Base-by-base conservation (phyloP, 2,797 vertebrate species). In the Falco berigora region DNA sequence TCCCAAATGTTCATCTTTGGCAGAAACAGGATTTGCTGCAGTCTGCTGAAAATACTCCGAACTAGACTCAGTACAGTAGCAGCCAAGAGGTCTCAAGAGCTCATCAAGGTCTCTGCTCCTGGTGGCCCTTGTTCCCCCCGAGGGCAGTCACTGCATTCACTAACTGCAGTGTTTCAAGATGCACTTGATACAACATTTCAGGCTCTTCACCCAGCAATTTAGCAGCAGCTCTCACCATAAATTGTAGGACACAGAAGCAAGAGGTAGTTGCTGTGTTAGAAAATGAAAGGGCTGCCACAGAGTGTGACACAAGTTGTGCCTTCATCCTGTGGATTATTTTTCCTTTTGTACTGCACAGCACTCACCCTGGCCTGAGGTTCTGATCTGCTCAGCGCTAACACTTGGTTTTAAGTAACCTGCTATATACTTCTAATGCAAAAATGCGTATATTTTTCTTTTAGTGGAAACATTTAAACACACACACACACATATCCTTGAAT, bases 91-190 rank as follows among this genome's bases (percentile, higher is more conserved):
- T 42, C 40, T 42, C 40, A 42, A 14, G 11, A 32, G 46, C n/a
- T 76, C 44, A 52, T 47, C 27, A 49, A 52, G 34, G 36, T 50
- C 40, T 46, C 66, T 61, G 34, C 30, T 69, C 61, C 50, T 80
- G 40, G 36, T 14, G 20, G 46, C 16, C 28, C 18, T 53, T 34
- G 21, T 10, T 59, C 17, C 80, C 53, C 8, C 9, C 28, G 55
- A 32, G 44, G 28, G 20, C 10, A 52, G 21, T 18, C 44, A 25
- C 53, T 72, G 49, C 20, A n/a, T 16, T 21, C 14, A 12, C 36
- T n/a, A 50, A 38, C 10, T 1, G 1, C 66, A 63, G 56, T 2
- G 0, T 8, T 34, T 6, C 5, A 30, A 61, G 50, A 53, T 14
- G 21, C 14, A 36, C 61, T 47, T 23, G 20, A 14, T 56, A 9